Conservation (phyloP, 2,113 vertebrate species). For the Abramis brama region DNA sequence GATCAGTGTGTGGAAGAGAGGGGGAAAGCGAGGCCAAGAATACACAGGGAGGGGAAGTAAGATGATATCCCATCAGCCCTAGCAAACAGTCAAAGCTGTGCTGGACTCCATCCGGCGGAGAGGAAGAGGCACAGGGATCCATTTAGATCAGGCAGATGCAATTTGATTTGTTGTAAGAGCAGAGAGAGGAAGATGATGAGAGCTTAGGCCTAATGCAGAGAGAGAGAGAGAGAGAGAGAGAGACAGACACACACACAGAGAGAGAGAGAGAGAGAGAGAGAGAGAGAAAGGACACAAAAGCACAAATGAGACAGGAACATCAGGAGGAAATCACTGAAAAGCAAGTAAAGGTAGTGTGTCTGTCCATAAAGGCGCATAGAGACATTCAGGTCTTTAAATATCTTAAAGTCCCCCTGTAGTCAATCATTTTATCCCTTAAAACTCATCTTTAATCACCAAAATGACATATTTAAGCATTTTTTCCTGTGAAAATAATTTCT, state of each 20-base stretch:
- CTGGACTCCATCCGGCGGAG: not conserved
- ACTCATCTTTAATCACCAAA: no score
- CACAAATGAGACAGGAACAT: not conserved
- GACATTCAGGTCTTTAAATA: not conserved
- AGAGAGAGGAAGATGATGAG: not conserved
- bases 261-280: not conserved
- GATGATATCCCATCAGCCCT: constrained; percentile 25
- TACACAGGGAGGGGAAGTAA: not conserved
- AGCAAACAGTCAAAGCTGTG: not conserved
- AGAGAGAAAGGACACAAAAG: not conserved
- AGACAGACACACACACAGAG: not conserved
- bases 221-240: not conserved
- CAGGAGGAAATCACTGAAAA: not conserved
- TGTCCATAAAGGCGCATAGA: not conserved
- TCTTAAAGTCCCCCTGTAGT: not conserved
- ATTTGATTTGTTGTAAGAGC: constrained; percentile 37
- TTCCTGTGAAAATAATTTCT: no score
- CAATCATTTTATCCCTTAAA: no score
- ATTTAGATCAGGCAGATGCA: not conserved
- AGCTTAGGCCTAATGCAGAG: constrained; percentile 45
- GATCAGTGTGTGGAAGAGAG: not conserved
- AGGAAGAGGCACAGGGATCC: not conserved
- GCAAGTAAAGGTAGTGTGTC: not conserved
- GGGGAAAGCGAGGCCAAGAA: not conserved
- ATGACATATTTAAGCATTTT: no score